phyloP scores from a whole-genome alignment of 2,888 invertebrate species.

The Cremastinae sp. region DNA sequence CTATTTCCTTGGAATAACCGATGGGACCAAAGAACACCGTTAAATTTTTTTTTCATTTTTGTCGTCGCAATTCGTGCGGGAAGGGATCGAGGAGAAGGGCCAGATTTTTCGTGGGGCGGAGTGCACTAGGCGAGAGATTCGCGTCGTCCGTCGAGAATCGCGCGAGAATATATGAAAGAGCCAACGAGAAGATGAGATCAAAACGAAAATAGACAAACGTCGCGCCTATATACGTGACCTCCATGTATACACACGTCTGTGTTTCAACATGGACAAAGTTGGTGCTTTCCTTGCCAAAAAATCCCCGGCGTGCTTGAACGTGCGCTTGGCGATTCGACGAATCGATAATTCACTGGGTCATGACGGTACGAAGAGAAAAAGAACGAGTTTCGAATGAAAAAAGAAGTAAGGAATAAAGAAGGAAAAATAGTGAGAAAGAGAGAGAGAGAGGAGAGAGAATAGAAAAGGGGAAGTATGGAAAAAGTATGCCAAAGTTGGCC shows the following conservation, averaged over 20 bases:
- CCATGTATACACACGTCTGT: neutral
- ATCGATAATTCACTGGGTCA: conserved; percentile 77
- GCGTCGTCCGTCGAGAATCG: conserved; percentile 34
- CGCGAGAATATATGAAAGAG: neutral
- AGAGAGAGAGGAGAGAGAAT: neutral
- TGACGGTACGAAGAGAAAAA: conserved; percentile 50
- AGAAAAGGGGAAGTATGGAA: too few species aligned
- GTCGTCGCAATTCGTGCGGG: too few species aligned
- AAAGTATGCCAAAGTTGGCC: conserved; percentile 56
- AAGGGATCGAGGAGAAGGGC: conserved; percentile 5
- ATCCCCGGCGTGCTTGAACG: conserved; percentile 54
- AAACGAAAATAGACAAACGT: conserved; percentile 46
- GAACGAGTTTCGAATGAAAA: conserved; percentile 24
- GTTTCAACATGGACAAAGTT: neutral
- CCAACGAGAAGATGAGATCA: neutral
- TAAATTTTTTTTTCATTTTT: too few species aligned
- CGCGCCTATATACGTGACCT: too few species aligned
- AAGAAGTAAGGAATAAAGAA: conserved; percentile 16
- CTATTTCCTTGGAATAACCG: too few species aligned
- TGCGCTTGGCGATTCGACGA: conserved; percentile 61
- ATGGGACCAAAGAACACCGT: too few species aligned
- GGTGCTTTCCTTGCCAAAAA: conserved; percentile 70
- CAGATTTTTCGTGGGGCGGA: conserved; percentile 37
- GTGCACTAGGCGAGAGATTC: conserved; percentile 31
- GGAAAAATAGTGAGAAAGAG: conserved; percentile 12